Percentiles rank a stretch among this genome's conserved stretches.
Evolutionary conservation across 2,797 vertebrate genomes (phyloP).

Genomic region (Borostomias antarcticus): DNA sequence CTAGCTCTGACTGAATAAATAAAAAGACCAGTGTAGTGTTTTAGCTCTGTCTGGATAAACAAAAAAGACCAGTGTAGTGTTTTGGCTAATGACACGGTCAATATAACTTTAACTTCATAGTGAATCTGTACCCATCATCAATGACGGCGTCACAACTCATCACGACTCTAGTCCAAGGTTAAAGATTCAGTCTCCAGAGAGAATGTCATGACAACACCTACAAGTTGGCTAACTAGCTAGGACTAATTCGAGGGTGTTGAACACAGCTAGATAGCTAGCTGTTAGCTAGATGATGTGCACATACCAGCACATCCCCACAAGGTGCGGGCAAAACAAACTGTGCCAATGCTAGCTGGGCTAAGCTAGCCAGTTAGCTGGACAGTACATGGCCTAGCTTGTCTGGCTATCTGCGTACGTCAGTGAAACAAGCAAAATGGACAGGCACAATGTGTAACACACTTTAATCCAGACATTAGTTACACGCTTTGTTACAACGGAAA

Average conservation of each 20-base stretch:
- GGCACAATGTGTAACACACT: slow-evolving; percentile 1
- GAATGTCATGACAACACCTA: background rate
- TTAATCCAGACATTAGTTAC: background rate
- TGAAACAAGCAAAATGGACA: slow-evolving; percentile 71
- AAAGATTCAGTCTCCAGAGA: background rate
- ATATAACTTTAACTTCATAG: background rate
- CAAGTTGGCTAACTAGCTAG: background rate
- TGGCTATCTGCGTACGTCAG: slow-evolving; percentile 67
- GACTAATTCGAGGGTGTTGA: background rate
- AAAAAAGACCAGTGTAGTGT: background rate
- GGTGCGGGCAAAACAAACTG: slow-evolving; percentile 46
- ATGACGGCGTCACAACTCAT: slow-evolving; percentile 1
- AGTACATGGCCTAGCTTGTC: slow-evolving; percentile 61
- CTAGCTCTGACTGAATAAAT: background rate
- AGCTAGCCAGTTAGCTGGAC: slow-evolving; percentile 61
- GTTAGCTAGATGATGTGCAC: slow-evolving; percentile 10
- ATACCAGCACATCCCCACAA: slow-evolving; percentile 10
- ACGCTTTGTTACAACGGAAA: slow-evolving; percentile 60
- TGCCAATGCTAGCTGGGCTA: slow-evolving; percentile 68
- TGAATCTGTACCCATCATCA: background rate
- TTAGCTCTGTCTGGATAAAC: no score
- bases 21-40: background rate
- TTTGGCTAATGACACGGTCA: background rate
- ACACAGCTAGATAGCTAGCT: background rate
- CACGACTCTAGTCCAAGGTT: slow-evolving; percentile 18